Conservation (phyloP, 2,888 invertebrate species). For the Latheticus oryzae region DNA sequence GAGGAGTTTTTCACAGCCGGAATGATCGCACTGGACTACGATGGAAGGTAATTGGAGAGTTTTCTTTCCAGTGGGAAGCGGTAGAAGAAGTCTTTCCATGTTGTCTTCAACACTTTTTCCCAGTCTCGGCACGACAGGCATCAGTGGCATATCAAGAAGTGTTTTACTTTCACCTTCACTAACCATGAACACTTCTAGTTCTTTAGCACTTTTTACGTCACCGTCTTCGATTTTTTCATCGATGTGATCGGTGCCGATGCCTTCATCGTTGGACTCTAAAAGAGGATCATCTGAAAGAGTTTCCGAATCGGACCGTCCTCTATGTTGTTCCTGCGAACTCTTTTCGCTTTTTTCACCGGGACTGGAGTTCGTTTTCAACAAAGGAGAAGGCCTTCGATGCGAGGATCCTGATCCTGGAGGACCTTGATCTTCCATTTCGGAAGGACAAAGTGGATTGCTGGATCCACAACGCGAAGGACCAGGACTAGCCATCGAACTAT, state of each 20-base stretch:
- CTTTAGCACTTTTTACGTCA: slow-evolving; percentile 76
- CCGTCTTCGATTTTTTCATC: slow-evolving; percentile 79
- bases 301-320: slow-evolving; percentile 79
- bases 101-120: slow-evolving; percentile 71
- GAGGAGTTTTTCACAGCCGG: slow-evolving; percentile 59
- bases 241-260: slow-evolving; percentile 78
- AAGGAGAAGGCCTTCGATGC: slow-evolving; percentile 70
- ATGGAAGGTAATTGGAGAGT: slow-evolving; percentile 73
- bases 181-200: slow-evolving; percentile 68
- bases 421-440: slow-evolving; percentile 80
- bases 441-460: slow-evolving; percentile 81
- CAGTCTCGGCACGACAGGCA: slow-evolving; percentile 66
- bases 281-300: slow-evolving; percentile 79
- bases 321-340: slow-evolving; percentile 66
- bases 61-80: slow-evolving; percentile 59
- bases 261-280: slow-evolving; percentile 81
- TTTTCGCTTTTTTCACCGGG: slow-evolving; percentile 46
- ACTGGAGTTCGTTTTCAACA: slow-evolving; percentile 70
- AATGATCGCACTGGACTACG: slow-evolving; percentile 68
- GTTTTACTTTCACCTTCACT: slow-evolving; percentile 63
- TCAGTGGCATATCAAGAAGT: slow-evolving; percentile 65
- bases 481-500: slow-evolving; percentile 87
- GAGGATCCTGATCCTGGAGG: slow-evolving; percentile 67
- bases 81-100: slow-evolving; percentile 63
- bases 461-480: slow-evolving; percentile 84